Percentiles rank a stretch among this genome's conserved stretches.
Evolutionary conservation across 1,140 invertebrate species (phyloP).

Genomic region (Cherax quadricarinatus): DNA sequence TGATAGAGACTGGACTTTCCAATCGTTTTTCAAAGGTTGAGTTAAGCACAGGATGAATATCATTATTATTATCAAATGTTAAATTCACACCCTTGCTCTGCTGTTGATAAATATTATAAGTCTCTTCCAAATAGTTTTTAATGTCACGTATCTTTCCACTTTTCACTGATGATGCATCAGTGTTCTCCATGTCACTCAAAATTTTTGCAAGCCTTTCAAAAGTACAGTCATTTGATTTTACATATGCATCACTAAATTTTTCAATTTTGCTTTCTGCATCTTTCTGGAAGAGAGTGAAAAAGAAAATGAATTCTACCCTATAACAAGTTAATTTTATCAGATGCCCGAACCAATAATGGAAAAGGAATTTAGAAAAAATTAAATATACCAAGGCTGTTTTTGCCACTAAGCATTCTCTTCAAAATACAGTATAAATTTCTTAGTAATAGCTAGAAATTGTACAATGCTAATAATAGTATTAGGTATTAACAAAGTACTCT

Average conservation of each 20-base stretch:
- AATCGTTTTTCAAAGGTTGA: constrained; percentile 24
- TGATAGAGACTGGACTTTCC: neutral
- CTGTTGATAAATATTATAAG: neutral
- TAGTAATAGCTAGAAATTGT: no score
- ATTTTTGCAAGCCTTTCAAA: neutral
- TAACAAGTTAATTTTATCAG: neutral
- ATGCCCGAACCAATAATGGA: neutral
- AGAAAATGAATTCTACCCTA: no score
- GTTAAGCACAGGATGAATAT: constrained; percentile 1
- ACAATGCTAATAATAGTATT: no score
- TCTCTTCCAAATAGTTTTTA: neutral
- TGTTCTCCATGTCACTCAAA: neutral
- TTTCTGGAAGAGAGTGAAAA: neutral
- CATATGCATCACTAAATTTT: neutral
- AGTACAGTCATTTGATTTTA: neutral
- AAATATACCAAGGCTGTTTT: no score
- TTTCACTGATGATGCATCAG: neutral
- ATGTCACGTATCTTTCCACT: neutral
- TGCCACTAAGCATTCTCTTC: no score
- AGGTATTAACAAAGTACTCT: no score
- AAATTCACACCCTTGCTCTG: neutral
- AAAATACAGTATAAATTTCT: no score
- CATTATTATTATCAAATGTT: neutral
- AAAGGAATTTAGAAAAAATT: no score
- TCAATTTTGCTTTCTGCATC: neutral